Base-by-base conservation (phyloP, 2,888 invertebrate genomes). In the Eupithecia dodoneata region DNA sequence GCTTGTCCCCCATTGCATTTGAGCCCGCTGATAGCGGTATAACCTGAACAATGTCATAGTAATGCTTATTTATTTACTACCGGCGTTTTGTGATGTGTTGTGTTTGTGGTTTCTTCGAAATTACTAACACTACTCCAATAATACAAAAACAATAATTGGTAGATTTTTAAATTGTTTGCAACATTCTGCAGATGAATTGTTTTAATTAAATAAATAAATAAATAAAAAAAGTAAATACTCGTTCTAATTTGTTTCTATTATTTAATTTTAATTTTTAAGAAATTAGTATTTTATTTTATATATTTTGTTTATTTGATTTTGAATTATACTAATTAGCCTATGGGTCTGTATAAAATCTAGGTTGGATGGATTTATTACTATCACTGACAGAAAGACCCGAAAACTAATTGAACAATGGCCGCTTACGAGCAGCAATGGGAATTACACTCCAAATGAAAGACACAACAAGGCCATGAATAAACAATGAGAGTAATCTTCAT, bases 1-100 rank as follows among this genome's bases (percentile, higher is more conserved):
- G 83, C 96, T 96, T 85, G 96, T 96, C 81, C 96, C 95, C 92
- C 97, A 97, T 71, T 95, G 95, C 70, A 96, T 93, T 87, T 97
- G 97, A 80, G 97, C 97, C 74, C 96, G 94, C 85, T 96, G 96
- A 89, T 97, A 97, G 84, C 96, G 94, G 89, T 96, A 97, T 76
- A 97, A 93, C 83, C 97, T 96, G 75, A 0, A 47, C n/a, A 42
- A 49, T 15, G 13, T 15, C 13, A 52, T 52, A 15, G n/a, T n/a
- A 6, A 52, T 52, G 13, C 13, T 49, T 49, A 47, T 47, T 47
- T 47, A 47, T 47, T 47, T 47, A 47, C 47, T 12, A 47, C 0
- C 47, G 10, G 10, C 2, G 12, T 47, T 47, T 47, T 47, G 47
- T 12, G 47, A 47, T 47, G 49, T 30, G 30, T 30, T 30, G 30